Percentiles rank a stretch among this genome's conserved stretches.
Evolutionary conservation across 1,140 invertebrate species (phyloP).

Genomic region (Hyposmocoma kahamanoa): DNA sequence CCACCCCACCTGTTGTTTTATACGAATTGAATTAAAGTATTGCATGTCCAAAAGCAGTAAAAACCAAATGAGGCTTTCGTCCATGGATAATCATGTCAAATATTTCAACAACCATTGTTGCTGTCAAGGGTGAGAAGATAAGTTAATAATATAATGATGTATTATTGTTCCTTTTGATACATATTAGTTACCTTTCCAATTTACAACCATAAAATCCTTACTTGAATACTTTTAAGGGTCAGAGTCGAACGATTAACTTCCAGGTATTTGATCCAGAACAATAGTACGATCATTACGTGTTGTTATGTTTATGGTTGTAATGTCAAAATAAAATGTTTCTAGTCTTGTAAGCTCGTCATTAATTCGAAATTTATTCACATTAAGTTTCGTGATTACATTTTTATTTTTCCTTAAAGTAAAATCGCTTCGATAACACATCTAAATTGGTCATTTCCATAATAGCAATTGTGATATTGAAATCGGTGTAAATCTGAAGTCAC

Average conservation of each 20-base stretch:
- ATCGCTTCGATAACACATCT: constrained; percentile 28
- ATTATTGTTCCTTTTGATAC: constrained; percentile 49
- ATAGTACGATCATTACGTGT: constrained; percentile 39
- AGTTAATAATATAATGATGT: constrained; percentile 71
- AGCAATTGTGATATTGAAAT: background rate
- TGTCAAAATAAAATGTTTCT: constrained; percentile 55
- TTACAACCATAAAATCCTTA: too few relatives aligned
- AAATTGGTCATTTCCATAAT: constrained; percentile 24
- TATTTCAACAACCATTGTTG: constrained; percentile 66
- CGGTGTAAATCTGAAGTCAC: too few relatives aligned
- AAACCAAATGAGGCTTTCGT: constrained; percentile 32
- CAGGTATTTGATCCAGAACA: background rate
- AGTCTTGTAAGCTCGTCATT: constrained; percentile 39
- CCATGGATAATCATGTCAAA: constrained; percentile 61
- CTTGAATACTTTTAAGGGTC: background rate
- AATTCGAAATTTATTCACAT: constrained; percentile 47
- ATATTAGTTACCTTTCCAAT: constrained; percentile 40
- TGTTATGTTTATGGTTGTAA: constrained; percentile 51
- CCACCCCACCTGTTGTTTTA: constrained; percentile 53
- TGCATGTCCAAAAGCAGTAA: constrained; percentile 62
- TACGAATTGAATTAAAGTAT: constrained; percentile 61
- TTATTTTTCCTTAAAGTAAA: constrained; percentile 23
- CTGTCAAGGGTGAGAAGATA: constrained; percentile 71
- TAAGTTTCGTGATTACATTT: constrained; percentile 29
- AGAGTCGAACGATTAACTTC: background rate